A percentile compares a stretch with the other conserved stretches of the same genome.
phyloP scores from a whole-genome alignment of 2,797 vertebrate genomes.

The Glossophaga mutica region DNA sequence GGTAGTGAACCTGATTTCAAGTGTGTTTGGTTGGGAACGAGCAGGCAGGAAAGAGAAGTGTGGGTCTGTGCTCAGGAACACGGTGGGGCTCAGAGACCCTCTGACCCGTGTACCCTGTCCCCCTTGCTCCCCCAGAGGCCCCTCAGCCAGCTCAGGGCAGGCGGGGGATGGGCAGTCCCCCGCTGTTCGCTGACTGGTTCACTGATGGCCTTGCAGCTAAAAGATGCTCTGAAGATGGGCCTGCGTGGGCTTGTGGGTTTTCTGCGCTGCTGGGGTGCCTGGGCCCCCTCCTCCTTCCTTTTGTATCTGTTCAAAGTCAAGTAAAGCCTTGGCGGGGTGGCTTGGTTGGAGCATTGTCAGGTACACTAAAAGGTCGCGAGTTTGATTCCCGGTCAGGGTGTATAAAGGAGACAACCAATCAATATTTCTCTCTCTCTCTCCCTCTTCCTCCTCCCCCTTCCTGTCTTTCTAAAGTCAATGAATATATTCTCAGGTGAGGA shows the following conservation, averaged over 20 bases:
- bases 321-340: no score
- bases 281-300: not conserved
- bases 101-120: not conserved
- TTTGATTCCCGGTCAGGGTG: not conserved
- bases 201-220: not conserved
- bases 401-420: not conserved
- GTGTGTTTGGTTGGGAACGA: not conserved
- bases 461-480: not conserved
- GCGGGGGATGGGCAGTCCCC: not conserved
- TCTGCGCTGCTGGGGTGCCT: accelerated
- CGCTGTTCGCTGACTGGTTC: not conserved
- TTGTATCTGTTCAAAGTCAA: not conserved
- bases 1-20: not conserved
- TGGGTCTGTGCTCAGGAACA: not conserved
- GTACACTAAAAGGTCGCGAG: not conserved
- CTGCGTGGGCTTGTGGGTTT: not conserved
- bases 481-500: not conserved
- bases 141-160: accelerated
- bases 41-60: not conserved
- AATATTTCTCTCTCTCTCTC: not conserved
- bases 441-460: no score
- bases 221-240: not conserved
- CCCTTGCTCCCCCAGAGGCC: no score
- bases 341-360: not conserved
- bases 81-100: not conserved